Conservation (phyloP, 1,140 invertebrate genomes). For the Drosophila arizonae region DNA sequence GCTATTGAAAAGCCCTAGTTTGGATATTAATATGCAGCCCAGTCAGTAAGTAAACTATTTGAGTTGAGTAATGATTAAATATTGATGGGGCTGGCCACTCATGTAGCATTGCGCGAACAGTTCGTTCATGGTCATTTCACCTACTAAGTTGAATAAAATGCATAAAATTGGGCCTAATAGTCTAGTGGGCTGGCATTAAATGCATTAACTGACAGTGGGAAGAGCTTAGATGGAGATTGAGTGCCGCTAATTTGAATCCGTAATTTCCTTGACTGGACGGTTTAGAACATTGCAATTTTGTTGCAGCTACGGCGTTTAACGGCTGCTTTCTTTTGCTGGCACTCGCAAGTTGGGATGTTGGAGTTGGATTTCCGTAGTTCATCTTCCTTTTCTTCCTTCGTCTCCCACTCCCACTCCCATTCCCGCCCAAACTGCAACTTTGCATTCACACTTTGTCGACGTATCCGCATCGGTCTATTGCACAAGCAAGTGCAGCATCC, state of each 20-base stretch:
- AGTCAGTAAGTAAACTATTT: slow-evolving; percentile 49
- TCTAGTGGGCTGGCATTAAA: slow-evolving; percentile 43
- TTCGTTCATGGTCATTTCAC: slow-evolving; percentile 52
- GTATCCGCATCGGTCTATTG: slow-evolving; percentile 62
- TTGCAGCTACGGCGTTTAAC: slow-evolving; percentile 54
- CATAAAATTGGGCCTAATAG: slow-evolving; percentile 54
- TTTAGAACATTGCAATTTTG: slow-evolving; percentile 70
- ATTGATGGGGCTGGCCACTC: slow-evolving; percentile 50
- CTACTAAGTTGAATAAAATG: slow-evolving; percentile 79
- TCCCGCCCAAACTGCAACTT: slow-evolving; percentile 56
- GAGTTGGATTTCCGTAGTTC: slow-evolving; percentile 36
- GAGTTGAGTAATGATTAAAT: slow-evolving; percentile 71
- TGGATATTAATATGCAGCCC: no score
- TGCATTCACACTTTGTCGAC: slow-evolving; percentile 53
- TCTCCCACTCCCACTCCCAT: no score
- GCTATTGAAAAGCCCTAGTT: no score
- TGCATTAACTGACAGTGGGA: slow-evolving; percentile 55
- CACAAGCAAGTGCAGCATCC: slow-evolving; percentile 49
- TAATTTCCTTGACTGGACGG: slow-evolving; percentile 66
- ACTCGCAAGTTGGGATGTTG: neutral
- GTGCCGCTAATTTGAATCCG: slow-evolving; percentile 79
- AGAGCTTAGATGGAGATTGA: slow-evolving; percentile 76
- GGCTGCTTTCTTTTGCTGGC: slow-evolving; percentile 24
- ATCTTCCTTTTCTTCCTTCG: slow-evolving; percentile 31
- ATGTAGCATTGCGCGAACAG: slow-evolving; percentile 19